These are phyloP conservation scores for Calycopis cecrops DNA, from an alignment of 1,140 invertebrate genomes.

Conservation along the genomic window DNA sequence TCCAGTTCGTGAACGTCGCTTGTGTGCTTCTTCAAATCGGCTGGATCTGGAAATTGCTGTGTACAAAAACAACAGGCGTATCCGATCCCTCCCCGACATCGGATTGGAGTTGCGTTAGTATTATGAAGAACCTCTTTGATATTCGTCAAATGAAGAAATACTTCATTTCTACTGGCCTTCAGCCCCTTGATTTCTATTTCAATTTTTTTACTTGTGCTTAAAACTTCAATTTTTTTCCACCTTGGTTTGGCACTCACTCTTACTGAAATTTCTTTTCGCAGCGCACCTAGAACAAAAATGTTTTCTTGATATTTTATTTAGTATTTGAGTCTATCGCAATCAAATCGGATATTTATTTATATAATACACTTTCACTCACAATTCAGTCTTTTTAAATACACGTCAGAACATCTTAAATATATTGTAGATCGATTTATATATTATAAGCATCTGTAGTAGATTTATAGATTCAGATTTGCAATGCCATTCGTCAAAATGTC, in stretches of 20 bases:
- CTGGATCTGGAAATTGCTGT: slow-evolving; percentile 25
- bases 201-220: slow-evolving; percentile 8
- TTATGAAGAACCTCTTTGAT: too few relatives aligned
- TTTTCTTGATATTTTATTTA: neutral
- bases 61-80: slow-evolving; percentile 28
- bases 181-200: neutral
- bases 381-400: too few relatives aligned
- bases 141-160: too few relatives aligned
- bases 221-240: slow-evolving; percentile 15
- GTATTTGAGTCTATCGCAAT: too few relatives aligned
- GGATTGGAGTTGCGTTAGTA: slow-evolving; percentile 28
- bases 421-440: too few relatives aligned
- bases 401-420: too few relatives aligned
- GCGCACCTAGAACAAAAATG: slow-evolving; percentile 28
- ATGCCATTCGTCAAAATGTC: too few relatives aligned
- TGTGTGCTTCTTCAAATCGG: slow-evolving; percentile 25
- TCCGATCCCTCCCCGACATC: slow-evolving; percentile 28
- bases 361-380: too few relatives aligned
- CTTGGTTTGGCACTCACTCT: slow-evolving; percentile 9
- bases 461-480: too few relatives aligned
- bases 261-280: slow-evolving; percentile 12
- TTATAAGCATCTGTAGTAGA: too few relatives aligned
- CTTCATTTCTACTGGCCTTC: too few relatives aligned
- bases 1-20: slow-evolving; percentile 17
- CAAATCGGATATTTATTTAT: too few relatives aligned